Evolutionary conservation across 2,797 vertebrate species (phyloP), one percentile per base, ranked within the genome.

Genomic region (Helicolenus hilgendorfi): DNA sequence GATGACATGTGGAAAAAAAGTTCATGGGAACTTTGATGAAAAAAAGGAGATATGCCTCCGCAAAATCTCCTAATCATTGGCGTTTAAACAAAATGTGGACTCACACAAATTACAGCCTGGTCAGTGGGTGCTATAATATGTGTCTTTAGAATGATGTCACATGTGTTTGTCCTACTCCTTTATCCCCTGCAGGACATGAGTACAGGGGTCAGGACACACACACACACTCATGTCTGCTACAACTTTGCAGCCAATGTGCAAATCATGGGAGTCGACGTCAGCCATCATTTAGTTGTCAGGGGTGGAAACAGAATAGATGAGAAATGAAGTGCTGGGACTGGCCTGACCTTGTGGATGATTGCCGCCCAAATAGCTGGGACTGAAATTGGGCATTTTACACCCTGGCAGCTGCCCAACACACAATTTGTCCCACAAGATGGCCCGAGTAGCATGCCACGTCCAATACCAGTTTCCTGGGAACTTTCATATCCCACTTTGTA

Each of bases 311-410:
- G 94, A 93, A 95, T 94, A 88, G 94, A 96, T 96, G 97, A 96
- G 94, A 95, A 91, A 87, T 93, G 91, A 94, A 95, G 94, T 94
- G 96, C 93, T 92, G 95, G 83, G 96, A 97, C 93, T 91, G 91
- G 92, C 88, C 89, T 91, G 95, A 97, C 97, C 96, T 97, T 90
- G 92, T 82, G 94, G 91, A 94, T 97, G 96, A 98, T 98, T 98
- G 96, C 96, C 76, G 88, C 92, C 94, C 96, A 97, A 97, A 98
- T 95, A 90, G 92, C 93, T 88, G 81, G 79, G 85, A 79, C 88
- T 96, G 86, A 98, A 96, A 96, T 97, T 97, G 97, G 92, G 94
- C 97, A 96, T 98, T 98, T 98, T 97, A 98, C 97, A 97, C 97
- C 92, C 88, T 98, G 97, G 97, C 98, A 97, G 91, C 89, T 93